These are phyloP conservation scores for Adelognathus sp. DNA, from an alignment of 2,888 invertebrate genomes.

Conservation along the genomic window DNA sequence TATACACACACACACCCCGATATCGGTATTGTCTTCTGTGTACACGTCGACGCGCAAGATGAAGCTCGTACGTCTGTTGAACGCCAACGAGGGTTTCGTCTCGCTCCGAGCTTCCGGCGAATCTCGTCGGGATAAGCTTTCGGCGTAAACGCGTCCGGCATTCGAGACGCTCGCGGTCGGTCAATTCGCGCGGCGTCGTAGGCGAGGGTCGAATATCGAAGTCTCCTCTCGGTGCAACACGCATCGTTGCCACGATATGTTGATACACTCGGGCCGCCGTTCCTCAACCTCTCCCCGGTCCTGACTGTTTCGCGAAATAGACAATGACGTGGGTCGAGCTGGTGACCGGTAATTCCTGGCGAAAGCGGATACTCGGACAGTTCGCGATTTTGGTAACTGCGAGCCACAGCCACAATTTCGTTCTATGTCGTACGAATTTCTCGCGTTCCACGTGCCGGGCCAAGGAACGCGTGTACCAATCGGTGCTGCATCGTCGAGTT, in stretches of 20 bases:
- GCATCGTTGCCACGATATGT: constrained; percentile 26
- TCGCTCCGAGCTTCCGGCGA: constrained; percentile 20
- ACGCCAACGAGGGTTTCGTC: neutral
- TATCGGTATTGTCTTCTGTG: constrained; percentile 16
- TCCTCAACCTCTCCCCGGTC: neutral
- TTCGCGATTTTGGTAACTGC: constrained; percentile 25
- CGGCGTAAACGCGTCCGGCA: constrained; percentile 52
- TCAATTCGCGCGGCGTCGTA: constrained; percentile 12
- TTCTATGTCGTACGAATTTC: constrained; percentile 48
- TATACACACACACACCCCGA: neutral
- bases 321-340: neutral
- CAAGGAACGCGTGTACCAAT: neutral
- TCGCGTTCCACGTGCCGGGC: constrained; percentile 20
- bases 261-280: constrained; percentile 22
- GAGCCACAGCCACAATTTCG: constrained; percentile 41
- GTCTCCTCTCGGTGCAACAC: neutral
- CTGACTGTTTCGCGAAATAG: constrained; percentile 18
- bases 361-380: neutral
- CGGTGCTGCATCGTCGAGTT: neutral
- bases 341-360: constrained; percentile 47
- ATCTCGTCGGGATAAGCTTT: constrained; percentile 38
- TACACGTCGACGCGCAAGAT: neutral
- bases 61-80: neutral
- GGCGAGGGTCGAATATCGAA: constrained; percentile 58
- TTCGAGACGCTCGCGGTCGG: constrained; percentile 48